Percentiles rank a stretch among this genome's conserved stretches.
Conservation (phyloP, 2,888 invertebrate species). For the Nematopogon swammerdamellus region DNA sequence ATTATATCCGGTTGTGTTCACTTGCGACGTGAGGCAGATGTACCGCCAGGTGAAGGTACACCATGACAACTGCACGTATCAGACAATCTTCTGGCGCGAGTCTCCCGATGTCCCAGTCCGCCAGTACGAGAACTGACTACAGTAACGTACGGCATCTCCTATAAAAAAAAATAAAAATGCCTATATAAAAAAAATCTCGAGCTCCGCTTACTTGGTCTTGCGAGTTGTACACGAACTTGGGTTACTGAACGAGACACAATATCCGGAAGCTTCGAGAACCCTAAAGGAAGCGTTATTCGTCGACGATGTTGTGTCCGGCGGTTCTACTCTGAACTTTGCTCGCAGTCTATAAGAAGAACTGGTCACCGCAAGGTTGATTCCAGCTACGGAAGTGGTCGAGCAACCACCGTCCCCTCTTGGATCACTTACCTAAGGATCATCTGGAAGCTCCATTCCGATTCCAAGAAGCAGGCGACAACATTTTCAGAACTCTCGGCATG, state of each 20-base stretch:
- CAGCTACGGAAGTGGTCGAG: constrained; percentile 12
- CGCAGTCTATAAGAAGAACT: constrained; percentile 8
- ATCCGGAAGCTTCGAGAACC: constrained; percentile 1
- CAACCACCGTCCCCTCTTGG: constrained; percentile 2
- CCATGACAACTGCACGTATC: constrained; percentile 10
- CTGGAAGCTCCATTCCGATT: constrained; percentile 4
- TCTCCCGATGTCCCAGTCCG: constrained; percentile 9
- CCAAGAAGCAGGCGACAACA: constrained; percentile 3
- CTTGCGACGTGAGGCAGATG: constrained; percentile 14
- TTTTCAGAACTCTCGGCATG: constrained; percentile 11
- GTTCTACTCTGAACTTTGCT: neutral
- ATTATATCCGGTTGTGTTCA: constrained; percentile 11
- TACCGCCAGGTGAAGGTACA: constrained; percentile 11
- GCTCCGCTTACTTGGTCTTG: constrained; percentile 7
- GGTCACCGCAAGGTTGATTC: constrained; percentile 12
- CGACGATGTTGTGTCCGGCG: constrained; percentile 7
- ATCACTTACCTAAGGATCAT: constrained; percentile 7
- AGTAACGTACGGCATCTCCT: constrained; percentile 13
- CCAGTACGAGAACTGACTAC: constrained; percentile 12
- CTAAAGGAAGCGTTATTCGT: constrained; percentile 6
- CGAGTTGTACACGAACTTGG: constrained; percentile 9
- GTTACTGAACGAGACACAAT: constrained; percentile 7
- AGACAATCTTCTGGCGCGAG: constrained; percentile 13
- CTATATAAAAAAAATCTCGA: too few species aligned
- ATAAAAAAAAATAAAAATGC: too few species aligned